Evolutionary conservation across 2,888 invertebrate genomes (phyloP), one percentile per base, ranked within the genome.

Genomic region (Meghimatium bilineatum): DNA sequence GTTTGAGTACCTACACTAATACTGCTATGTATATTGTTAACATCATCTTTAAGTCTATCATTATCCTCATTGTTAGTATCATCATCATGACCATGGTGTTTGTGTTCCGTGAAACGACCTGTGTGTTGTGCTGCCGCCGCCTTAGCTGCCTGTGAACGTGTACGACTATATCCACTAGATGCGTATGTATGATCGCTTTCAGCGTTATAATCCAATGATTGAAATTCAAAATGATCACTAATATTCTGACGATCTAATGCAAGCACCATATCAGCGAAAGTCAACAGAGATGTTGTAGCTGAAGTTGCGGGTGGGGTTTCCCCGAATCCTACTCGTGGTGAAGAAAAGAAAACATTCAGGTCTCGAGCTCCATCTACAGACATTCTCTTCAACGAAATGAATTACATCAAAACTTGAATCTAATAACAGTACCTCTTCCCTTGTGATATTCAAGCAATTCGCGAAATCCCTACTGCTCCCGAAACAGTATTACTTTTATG

Each of bases 231-330:
- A 56, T n/a, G 14, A 26, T 79, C 83, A 74, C 63, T 36, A 36
- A 66, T 71, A 29, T 63, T 75, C 52, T 80, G 75, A 26, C 66
- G 56, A 60, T 84, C 84, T 60, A 84, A 77, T 1, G 84, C 80
- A 14, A 84, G 60, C 17, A 84, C 84, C 80, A 84, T 76, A 32
- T 84, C 84, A 8, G 84, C 84, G 36, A 84, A 84, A 49, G 84
- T 84, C 80, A 84, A 80, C 76, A 84, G 63, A 12, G 84, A 80
- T 36, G 84, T 32, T 14, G 82, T 56, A 34, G 82, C 26, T 36
- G 60, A 29, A 26, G 83, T 23, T n/a, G 76, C n/a, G 36, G 49
- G 80, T 32, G 60, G 76, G 80, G 80, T 80, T 80, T 84, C 84
- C 76, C 76, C 75, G 38, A 80, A 84, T n/a, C 84, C 67, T 14